Percentiles rank a stretch among this genome's conserved stretches.
These are phyloP conservation scores for Noctua janthina DNA, from an alignment of 2,888 invertebrate genomes.

Conservation along the genomic window DNA sequence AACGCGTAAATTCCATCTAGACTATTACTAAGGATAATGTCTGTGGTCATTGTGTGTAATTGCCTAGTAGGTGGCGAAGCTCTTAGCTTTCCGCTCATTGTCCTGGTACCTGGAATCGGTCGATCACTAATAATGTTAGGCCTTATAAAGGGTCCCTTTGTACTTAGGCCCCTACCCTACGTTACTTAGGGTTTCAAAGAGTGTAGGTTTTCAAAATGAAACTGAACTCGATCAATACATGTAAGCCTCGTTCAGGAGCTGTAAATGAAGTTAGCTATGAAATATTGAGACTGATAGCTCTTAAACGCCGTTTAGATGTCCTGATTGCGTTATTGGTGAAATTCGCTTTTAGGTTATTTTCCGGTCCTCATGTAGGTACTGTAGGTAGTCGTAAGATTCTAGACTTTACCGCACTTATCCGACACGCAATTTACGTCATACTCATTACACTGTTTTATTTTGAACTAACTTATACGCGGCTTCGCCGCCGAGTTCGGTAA, in stretches of 20 bases:
- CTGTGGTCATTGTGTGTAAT: slow-evolving; percentile 4
- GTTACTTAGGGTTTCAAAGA: not conserved
- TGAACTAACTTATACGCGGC: not conserved
- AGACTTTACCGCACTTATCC: not conserved
- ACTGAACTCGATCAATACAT: not conserved
- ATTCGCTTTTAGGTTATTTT: not conserved
- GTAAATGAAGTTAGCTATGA: not conserved
- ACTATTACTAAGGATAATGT: slow-evolving; percentile 42
- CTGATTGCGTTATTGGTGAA: not conserved
- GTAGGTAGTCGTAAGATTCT: not conserved
- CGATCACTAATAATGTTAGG: not conserved
- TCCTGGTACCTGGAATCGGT: slow-evolving; percentile 13
- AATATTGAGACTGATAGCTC: not conserved
- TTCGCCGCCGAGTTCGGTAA: too few species aligned
- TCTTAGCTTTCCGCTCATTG: slow-evolving; percentile 25
- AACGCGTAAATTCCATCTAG: slow-evolving; percentile 34
- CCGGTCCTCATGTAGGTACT: not conserved
- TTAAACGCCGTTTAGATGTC: not conserved
- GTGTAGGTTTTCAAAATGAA: not conserved
- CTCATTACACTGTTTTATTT: not conserved
- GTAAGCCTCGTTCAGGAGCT: not conserved
- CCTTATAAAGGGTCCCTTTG: not conserved
- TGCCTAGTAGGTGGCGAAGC: not conserved
- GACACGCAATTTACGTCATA: not conserved
- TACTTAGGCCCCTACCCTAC: not conserved